Conservation (phyloP, 1,140 invertebrate genomes). For the Zaprionus ghesquierei region DNA sequence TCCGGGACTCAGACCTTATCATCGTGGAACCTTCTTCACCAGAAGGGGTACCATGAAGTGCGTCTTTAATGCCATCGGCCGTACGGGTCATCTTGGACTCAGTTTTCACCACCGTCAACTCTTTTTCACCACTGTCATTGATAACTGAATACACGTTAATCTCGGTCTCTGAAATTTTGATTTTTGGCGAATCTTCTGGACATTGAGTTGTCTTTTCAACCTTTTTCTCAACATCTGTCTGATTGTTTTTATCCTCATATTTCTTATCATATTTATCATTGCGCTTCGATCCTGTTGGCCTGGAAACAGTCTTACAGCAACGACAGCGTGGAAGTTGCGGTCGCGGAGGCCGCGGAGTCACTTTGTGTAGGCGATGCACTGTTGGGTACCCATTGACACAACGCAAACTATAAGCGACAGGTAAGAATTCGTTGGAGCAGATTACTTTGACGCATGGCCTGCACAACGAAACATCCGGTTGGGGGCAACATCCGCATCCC, state of each 20-base stretch:
- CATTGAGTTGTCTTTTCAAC: not conserved
- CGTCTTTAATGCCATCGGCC: no score
- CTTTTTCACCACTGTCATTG: no score
- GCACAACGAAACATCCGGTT: not conserved
- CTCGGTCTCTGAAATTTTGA: no score
- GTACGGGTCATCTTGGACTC: not conserved
- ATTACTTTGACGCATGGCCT: not conserved
- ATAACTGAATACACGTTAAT: no score
- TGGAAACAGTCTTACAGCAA: not conserved
- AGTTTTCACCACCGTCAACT: not conserved
- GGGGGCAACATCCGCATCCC: not conserved
- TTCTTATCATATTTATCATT: not conserved
- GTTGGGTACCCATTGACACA: not conserved
- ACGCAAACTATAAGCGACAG: not conserved
- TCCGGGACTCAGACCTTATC: no score
- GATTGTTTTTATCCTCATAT: not conserved
- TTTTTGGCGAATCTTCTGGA: not conserved
- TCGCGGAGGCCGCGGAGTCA: no score
- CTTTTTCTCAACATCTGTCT: not conserved
- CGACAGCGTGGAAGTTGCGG: not conserved
- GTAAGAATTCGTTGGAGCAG: not conserved
- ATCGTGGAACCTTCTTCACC: no score
- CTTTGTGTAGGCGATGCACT: no score
- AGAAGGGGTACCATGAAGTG: no score
- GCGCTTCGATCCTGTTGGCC: rapidly evolving